Evolutionary conservation across 1,140 invertebrate species (phyloP), one percentile per base, ranked within the genome.

Genomic region (Steinernema feltiae): DNA sequence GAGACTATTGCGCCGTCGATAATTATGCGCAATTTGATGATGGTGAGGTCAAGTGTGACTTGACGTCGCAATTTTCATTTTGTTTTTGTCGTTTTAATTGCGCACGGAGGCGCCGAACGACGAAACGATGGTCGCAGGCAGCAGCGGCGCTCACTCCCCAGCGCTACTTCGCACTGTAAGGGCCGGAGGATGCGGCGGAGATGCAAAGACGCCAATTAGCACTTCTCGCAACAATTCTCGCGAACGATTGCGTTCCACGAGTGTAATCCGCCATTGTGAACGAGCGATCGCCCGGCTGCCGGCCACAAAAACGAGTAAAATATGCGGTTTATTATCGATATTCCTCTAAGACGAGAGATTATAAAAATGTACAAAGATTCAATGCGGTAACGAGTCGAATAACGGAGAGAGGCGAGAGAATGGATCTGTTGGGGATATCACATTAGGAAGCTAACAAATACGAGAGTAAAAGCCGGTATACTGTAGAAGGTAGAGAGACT

Each of bases 381-480:
- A 63, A 12, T 63, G 53, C 53, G 24, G 53, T 27, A 63, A 63
- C 53, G 53, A 63, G 53, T 63, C 53, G 53, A 15, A 63, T 63
- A 63, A 63, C 53, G 53, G 53, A 63, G 53, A 63, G 53, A 21
- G 7, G 53, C 7, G 53, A 63, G 53, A 63, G 53, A 27, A 63
- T 63, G 53, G 53, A 63, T 63, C 24, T 15, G 53, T 63, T 63
- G 53, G 53, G 53, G 53, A 63, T 63, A 63, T 63, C 53, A 63
- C 53, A 63, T 63, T 63, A 63, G 24, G 53, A 63, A 63, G 53
- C 53, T 63, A 63, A 63, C 53, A 63, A 63, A 63, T 63, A 63
- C 53, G 24, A 63, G 53, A 63, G 53, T 63, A 63, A 7, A n/a
- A n/a, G 53, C 15, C 24, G 53, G 53, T 63, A 27, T n/a, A 27